These are phyloP conservation scores for Hippoglossus hippoglossus DNA, from an alignment of 2,797 vertebrate genomes.

Conservation along the genomic window DNA sequence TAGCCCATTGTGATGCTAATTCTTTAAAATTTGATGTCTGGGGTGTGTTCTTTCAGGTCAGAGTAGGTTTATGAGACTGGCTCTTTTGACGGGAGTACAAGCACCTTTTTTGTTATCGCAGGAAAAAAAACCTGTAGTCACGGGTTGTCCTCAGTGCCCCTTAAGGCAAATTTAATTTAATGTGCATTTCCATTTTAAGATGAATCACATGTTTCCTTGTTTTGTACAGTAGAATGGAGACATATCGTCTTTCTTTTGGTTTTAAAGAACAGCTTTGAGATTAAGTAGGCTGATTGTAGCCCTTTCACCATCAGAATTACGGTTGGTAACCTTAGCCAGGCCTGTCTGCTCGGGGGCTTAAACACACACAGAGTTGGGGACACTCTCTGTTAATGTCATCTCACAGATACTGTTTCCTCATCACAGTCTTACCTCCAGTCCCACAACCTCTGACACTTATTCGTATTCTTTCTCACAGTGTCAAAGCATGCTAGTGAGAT, in stretches of 20 bases:
- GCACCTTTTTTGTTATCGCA: constrained; percentile 70
- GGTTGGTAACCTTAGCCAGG: constrained; percentile 90
- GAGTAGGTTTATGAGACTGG: constrained; percentile 68
- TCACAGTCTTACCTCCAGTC: constrained; percentile 87
- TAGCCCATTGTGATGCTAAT: constrained; percentile 86
- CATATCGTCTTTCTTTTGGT: constrained; percentile 87
- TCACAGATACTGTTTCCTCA: constrained; percentile 92
- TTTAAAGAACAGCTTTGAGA: constrained; percentile 87
- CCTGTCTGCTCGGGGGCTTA: constrained; percentile 87
- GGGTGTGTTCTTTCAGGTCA: constrained; percentile 76
- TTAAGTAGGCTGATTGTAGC: constrained; percentile 91
- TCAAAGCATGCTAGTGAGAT: constrained; percentile 68
- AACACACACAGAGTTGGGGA: constrained; percentile 83
- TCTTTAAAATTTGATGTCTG: constrained; percentile 79
- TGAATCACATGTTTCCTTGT: constrained; percentile 82
- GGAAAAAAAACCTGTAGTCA: constrained; percentile 59
- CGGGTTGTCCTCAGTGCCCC: constrained; percentile 59
- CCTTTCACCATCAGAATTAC: constrained; percentile 90
- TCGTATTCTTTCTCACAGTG: constrained; percentile 70
- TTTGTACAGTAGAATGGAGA: constrained; percentile 86
- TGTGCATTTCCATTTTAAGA: constrained; percentile 83
- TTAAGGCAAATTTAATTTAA: constrained; percentile 82
- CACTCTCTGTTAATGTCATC: constrained; percentile 92
- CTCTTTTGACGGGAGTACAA: constrained; percentile 69
- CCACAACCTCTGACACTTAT: constrained; percentile 77